phyloP scores from a whole-genome alignment of 2,113 vertebrate genomes.

The Malaclemys terrapin region DNA sequence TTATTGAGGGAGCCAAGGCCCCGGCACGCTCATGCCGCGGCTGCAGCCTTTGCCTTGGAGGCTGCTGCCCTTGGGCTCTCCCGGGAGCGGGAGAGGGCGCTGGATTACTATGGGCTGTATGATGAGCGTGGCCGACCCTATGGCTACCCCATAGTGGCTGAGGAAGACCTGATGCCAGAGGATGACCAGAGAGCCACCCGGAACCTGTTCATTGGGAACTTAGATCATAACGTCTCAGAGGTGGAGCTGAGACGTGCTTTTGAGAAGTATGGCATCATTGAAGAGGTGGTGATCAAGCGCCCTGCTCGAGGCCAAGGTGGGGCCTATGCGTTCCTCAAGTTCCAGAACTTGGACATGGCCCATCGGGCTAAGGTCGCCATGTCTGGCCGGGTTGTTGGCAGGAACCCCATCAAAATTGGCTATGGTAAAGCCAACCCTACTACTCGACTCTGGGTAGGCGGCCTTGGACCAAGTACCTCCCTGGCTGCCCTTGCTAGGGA shows the following conservation, averaged over 20 bases:
- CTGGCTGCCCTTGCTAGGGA: conserved; percentile 93
- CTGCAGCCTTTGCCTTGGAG: conserved; percentile 84
- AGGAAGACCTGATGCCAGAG: conserved; percentile 95
- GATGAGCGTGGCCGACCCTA: conserved; percentile 93
- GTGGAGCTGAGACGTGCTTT: conserved; percentile 92
- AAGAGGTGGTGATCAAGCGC: conserved; percentile 97
- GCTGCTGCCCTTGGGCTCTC: conserved; percentile 86
- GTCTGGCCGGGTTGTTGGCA: conserved; percentile 93
- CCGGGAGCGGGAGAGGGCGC: conserved; percentile 87
- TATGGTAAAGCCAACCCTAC: conserved; percentile 98
- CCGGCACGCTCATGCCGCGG: conserved; percentile 79
- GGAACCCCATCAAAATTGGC: conserved; percentile 96
- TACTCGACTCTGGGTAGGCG: conserved; percentile 96
- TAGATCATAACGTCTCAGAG: conserved; percentile 94
- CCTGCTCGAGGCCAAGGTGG: conserved; percentile 92
- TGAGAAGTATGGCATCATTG: conserved; percentile 96
- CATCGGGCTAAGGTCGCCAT: conserved; percentile 97
- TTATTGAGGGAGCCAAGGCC: conserved; percentile 86
- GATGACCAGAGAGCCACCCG: conserved; percentile 96
- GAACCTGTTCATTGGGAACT: conserved; percentile 96
- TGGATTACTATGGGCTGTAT: conserved; percentile 93
- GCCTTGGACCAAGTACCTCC: conserved; percentile 91
- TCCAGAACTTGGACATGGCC: conserved; percentile 98
- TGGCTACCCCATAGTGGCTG: conserved; percentile 85
- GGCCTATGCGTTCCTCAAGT: conserved; percentile 97